Conservation (phyloP, 1,140 invertebrate species). For the Drosophila sucinea region DNA sequence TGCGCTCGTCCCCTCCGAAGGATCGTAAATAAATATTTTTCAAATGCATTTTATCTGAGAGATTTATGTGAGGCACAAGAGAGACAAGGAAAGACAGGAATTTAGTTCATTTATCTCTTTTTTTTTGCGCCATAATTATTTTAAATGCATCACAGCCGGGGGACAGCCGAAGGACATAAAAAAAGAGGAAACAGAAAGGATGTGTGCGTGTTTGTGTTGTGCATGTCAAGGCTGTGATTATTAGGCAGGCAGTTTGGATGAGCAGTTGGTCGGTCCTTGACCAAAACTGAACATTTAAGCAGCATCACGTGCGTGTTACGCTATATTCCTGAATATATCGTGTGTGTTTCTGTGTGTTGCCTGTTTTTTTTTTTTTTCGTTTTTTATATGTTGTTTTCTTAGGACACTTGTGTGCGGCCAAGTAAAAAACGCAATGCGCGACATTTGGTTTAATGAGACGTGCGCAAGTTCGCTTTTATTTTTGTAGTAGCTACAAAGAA, state of each 20-base stretch:
- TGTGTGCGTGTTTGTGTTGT: conserved; percentile 18
- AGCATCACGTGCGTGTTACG: conserved; percentile 44
- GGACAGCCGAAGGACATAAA: conserved; percentile 26
- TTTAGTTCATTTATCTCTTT: conserved; percentile 30
- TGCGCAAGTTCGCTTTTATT: conserved; percentile 36
- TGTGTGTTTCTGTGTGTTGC: conserved; percentile 2
- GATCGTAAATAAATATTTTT: conserved; percentile 8
- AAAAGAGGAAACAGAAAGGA: background rate
- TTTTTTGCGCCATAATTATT: conserved; percentile 58
- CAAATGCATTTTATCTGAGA: conserved; percentile 48
- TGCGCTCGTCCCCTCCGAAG: background rate
- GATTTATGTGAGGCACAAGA: conserved; percentile 53
- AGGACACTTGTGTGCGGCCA: conserved; percentile 21
- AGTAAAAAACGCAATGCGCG: conserved; percentile 43
- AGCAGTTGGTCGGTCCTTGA: conserved; percentile 54
- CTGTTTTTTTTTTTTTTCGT: conserved; percentile 11
- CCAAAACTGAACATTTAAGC: conserved; percentile 53
- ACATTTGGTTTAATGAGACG: conserved; percentile 65
- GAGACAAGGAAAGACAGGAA: conserved; percentile 15
- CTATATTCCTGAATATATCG: background rate
- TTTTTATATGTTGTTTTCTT: conserved; percentile 24
- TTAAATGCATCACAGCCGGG: conserved; percentile 45
- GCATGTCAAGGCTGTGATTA: conserved; percentile 59
- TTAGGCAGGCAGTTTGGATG: conserved; percentile 35
- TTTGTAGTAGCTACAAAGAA: conserved; percentile 26